phyloP scores from a whole-genome alignment of 2,888 invertebrate genomes.

The Patella pellucida region DNA sequence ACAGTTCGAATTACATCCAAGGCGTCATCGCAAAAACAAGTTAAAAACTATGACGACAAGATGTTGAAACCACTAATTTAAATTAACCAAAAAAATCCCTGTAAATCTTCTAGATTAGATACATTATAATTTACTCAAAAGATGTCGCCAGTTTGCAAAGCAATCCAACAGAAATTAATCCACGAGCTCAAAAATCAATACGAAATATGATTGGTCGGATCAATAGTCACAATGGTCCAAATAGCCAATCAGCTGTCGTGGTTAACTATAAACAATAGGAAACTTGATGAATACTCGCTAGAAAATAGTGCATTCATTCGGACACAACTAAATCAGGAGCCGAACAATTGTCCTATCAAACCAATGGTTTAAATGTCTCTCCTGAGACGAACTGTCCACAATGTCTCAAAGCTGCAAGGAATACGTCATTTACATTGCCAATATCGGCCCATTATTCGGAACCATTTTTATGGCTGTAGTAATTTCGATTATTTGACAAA shows the following conservation, averaged over 20 bases:
- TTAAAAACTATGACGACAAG: no score
- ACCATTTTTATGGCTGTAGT: background rate
- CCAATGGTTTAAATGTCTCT: background rate
- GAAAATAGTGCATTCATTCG: background rate
- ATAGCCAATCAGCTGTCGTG: background rate
- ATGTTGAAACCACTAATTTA: no score
- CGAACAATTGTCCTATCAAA: background rate
- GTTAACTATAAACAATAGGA: background rate
- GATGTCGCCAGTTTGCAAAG: no score
- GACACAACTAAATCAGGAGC: background rate
- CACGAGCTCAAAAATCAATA: background rate
- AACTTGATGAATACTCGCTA: background rate
- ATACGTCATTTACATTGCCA: background rate
- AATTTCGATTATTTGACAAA: background rate
- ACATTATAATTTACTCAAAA: no score
- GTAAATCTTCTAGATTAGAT: no score
- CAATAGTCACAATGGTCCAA: background rate
- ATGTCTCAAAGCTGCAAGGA: background rate
- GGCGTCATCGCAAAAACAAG: no score
- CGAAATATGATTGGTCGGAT: background rate
- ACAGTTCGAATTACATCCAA: no score
- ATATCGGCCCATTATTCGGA: background rate
- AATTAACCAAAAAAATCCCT: no score
- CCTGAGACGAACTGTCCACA: background rate
- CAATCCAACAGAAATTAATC: no score